These are phyloP conservation scores for Nerophis lumbriciformis DNA, from an alignment of 2,113 vertebrate genomes.

Conservation along the genomic window DNA sequence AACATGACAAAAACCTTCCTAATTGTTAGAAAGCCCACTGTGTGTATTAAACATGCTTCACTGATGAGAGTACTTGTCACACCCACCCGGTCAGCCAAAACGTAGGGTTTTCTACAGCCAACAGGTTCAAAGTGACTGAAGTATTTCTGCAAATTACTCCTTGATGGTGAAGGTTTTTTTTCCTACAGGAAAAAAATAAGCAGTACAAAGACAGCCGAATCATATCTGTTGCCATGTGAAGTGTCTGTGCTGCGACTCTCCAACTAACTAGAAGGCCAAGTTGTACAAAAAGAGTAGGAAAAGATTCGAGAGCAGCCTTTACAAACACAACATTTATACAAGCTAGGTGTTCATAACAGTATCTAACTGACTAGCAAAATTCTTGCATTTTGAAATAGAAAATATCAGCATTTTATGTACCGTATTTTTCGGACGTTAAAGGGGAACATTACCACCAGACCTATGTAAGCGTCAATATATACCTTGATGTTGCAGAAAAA, in stretches of 20 bases:
- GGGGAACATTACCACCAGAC: too few relatives aligned
- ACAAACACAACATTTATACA: too few relatives aligned
- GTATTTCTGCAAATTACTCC: slow-evolving; percentile 57
- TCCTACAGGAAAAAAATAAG: slow-evolving; percentile 1
- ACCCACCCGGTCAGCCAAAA: slow-evolving; percentile 25
- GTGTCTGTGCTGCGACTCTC: slow-evolving; percentile 19
- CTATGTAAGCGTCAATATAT: too few relatives aligned
- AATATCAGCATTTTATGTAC: too few relatives aligned
- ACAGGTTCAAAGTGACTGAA: slow-evolving; percentile 50
- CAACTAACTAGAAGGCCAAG: slow-evolving; percentile 10
- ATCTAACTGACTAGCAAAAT: too few relatives aligned
- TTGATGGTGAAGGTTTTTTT: slow-evolving; percentile 33
- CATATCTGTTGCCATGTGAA: slow-evolving; percentile 29
- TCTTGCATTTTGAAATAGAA: too few relatives aligned
- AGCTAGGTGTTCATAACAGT: too few relatives aligned
- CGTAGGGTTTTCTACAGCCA: slow-evolving; percentile 28
- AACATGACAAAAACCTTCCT: too few relatives aligned
- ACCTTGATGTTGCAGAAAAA: too few relatives aligned
- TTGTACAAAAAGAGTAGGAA: neutral
- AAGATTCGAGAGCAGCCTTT: neutral
- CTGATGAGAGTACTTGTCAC: neutral
- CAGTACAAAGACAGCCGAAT: slow-evolving; percentile 33
- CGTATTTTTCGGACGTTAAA: too few relatives aligned
- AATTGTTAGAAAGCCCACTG: too few relatives aligned
- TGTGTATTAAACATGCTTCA: too few relatives aligned